Conservation (phyloP, 2,113 vertebrate genomes). For the Menura novaehollandiae region DNA sequence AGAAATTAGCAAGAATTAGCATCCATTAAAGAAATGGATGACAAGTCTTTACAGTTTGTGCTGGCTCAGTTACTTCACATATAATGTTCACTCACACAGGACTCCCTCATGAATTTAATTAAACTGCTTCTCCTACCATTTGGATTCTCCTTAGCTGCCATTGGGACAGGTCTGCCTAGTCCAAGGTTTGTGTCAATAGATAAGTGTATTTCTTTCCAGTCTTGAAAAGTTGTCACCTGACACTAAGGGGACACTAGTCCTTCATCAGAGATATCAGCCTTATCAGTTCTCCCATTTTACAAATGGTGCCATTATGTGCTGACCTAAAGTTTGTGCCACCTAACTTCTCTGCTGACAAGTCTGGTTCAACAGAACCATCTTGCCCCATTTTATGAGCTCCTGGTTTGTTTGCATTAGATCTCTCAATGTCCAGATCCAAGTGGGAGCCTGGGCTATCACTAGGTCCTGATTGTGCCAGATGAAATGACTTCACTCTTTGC, state of each 20-base stretch:
- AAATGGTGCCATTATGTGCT: neutral
- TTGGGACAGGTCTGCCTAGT: neutral
- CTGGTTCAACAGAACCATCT: neutral
- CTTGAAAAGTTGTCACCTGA: neutral
- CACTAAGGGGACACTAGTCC: neutral
- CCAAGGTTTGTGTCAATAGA: neutral
- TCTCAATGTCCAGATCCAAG: neutral
- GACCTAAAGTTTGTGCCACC: neutral
- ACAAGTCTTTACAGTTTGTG: neutral
- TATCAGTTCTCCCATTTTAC: neutral
- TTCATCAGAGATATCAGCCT: neutral
- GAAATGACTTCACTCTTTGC: neutral
- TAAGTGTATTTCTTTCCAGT: neutral
- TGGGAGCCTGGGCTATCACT: neutral
- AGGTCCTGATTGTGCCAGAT: neutral
- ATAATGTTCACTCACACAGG: neutral
- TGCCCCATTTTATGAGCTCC: neutral
- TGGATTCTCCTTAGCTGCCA: neutral
- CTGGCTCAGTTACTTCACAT: neutral
- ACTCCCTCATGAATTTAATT: neutral
- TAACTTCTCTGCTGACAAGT: neutral
- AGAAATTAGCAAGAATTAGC: neutral
- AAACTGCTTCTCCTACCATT: neutral
- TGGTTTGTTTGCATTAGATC: neutral
- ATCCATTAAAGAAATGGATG: neutral